phyloP scores from a whole-genome alignment of 2,888 invertebrate species.

The Dicycla oo region DNA sequence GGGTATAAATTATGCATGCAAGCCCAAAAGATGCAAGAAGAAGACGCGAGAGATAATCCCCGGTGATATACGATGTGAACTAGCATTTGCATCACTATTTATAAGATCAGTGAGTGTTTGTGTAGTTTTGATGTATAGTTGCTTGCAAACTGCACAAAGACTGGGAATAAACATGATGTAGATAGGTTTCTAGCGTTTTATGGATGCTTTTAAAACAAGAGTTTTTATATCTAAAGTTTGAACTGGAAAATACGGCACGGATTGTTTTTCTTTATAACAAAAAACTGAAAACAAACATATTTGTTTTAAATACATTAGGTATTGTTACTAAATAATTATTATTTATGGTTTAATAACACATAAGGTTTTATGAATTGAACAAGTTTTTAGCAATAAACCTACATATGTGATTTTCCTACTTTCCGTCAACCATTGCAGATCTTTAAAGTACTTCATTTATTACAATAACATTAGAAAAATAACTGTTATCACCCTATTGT shows the following conservation, averaged over 20 bases:
- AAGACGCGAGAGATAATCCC: constrained; percentile 86
- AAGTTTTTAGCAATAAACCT: no score
- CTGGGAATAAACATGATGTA: constrained; percentile 48
- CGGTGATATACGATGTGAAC: constrained; percentile 87
- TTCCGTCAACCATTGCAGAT: no score
- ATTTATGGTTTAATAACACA: no score
- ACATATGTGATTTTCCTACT: no score
- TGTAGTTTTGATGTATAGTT: constrained; percentile 56
- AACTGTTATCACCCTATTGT: no score
- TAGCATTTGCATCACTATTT: constrained; percentile 77
- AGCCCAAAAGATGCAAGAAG: constrained; percentile 81
- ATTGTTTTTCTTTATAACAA: neutral
- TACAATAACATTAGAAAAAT: no score
- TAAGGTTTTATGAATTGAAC: no score
- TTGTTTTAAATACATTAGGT: neutral
- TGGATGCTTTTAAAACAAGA: constrained; percentile 20
- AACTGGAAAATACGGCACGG: constrained; percentile 15
- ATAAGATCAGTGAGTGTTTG: constrained; percentile 56
- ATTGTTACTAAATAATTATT: no score
- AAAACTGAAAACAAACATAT: neutral
- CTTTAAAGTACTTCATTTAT: no score
- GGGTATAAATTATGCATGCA: constrained; percentile 85
- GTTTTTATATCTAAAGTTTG: constrained; percentile 33
- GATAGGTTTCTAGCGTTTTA: constrained; percentile 40
- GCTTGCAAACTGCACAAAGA: constrained; percentile 47